Conservation (phyloP, 2,888 invertebrate species). For the Pseudanteris insignis region DNA sequence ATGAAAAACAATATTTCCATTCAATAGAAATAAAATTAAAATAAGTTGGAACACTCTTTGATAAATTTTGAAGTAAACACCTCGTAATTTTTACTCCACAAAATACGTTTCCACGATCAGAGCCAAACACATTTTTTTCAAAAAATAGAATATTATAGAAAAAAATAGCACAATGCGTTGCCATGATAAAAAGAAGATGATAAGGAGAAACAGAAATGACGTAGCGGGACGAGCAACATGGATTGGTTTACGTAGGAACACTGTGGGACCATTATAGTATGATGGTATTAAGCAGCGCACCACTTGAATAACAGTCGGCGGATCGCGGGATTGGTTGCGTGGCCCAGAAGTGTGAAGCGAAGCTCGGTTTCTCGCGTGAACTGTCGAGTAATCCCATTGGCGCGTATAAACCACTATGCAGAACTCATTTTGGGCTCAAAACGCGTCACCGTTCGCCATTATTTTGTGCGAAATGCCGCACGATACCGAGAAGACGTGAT, state of each 20-base stretch:
- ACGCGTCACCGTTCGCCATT: constrained; percentile 25
- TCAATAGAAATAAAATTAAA: too few relatives aligned
- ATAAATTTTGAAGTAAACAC: too few relatives aligned
- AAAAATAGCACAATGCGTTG: too few relatives aligned
- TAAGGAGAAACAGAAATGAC: too few relatives aligned
- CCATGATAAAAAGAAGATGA: too few relatives aligned
- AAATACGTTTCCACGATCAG: too few relatives aligned
- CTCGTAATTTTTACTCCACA: too few relatives aligned
- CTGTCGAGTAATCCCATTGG: constrained; percentile 33
- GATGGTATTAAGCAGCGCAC: constrained; percentile 5
- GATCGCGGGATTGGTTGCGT: constrained; percentile 18
- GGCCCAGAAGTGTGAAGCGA: constrained; percentile 9
- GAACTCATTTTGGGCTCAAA: constrained; percentile 1
- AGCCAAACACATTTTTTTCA: too few relatives aligned
- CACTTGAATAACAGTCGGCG: constrained; percentile 12
- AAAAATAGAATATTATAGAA: too few relatives aligned
- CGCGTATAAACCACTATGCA: background rate
- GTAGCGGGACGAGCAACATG: background rate
- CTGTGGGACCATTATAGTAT: background rate
- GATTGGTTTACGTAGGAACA: background rate
- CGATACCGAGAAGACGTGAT: constrained; percentile 50
- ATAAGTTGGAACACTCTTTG: too few relatives aligned
- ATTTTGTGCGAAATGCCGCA: constrained; percentile 26
- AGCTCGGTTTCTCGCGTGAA: constrained; percentile 19
- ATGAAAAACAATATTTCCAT: too few relatives aligned